Evolutionary conservation across 2,113 vertebrate species (phyloP), one percentile per base, ranked within the genome.

Genomic region (Mastomys coucha): DNA sequence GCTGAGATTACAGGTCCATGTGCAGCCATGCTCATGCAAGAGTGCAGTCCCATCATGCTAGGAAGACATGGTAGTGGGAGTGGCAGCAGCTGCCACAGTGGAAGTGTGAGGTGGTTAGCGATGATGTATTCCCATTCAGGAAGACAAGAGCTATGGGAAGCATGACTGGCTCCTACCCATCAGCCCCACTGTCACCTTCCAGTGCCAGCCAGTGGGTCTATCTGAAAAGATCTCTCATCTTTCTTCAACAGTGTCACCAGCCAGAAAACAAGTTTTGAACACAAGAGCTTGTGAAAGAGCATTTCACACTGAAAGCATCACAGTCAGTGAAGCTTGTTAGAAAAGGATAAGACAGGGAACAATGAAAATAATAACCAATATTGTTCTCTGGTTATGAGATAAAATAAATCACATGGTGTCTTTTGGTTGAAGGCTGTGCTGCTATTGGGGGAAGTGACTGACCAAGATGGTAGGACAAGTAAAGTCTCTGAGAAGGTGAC

Each of bases 141-240:
- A 58, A 73, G 69, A 10, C 16, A 36, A 58, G 51, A 58, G 36
- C 36, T 42, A 39, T 8, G 6, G 22, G 36, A 73, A 42, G 51
- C 7, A 0, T 1, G 28, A 16, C 36, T 19, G 8, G 9, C 36
- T 24, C 17, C 2, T 28, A 19, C 1, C 67, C n/a, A 56, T 3
- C 69, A 65, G 42, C 14, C 39, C 28, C 63, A 13, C 26, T n/a
- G 20, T 53, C 33, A 26, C 12, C n/a, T 84, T 17, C 19, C 51
- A 73, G 22, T 58, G 86, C 24, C 22, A 31, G 7, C 36, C 49
- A 28, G 2, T n/a, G 7, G 45, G 45, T 72, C 49, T 24, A 73
- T n/a, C 31, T 28, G 31, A 36, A 33, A 51, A 70, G 67, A 20
- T 56, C n/a, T 69, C 36, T 39, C 2, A 24, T 7, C 4, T 9